Evolutionary conservation across 2,113 vertebrate species (phyloP), one percentile per base, ranked within the genome.

Genomic region (Lontra canadensis): DNA sequence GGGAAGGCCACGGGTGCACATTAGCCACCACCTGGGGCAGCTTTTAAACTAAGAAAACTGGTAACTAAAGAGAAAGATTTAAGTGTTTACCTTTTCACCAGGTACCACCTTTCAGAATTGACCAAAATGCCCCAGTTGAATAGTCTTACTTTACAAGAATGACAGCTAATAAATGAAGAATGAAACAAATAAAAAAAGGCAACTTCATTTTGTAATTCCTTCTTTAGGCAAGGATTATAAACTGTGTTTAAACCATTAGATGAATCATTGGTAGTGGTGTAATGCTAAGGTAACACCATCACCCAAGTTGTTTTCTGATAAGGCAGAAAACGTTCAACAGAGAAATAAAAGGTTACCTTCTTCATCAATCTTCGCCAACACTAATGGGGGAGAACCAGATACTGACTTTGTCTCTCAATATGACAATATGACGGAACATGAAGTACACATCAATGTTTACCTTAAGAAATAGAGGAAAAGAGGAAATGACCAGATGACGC

Each of bases 131-230:
- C 25, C 65, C 49, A 90, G 10, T 1, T 47, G 23, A 87, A 94
- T 47, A 96, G 36, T 36, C 26, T 67, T 42, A 63, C 31, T 90
- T 94, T 67, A 90, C 49, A 82, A 86, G 26, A 94, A 61, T 34
- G n/a, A 74, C 3, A 82, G 17, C 57, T 90, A 94, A 61, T 69
- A 94, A 88, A 81, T 87, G 34, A 92, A 85, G 59, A 49, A 78
- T 29, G 18, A 83, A 88, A 89, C 4, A 74, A 85, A 55, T 34
- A 7, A 81, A 67, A 88, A 88, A 44, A 80, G 61, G n/a, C n/a
- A 92, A 44, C 26, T 55, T 73, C 83, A 95, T 93, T 95, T 90
- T 83, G 0, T 85, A 97, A 94, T 76, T 81, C 26, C 80, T 73
- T 90, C 36, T 69, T 88, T 23, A 90, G 39, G 34, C 20, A 94